These are phyloP conservation scores for Macropis europaea DNA, from an alignment of 2,888 invertebrate genomes.

Conservation along the genomic window DNA sequence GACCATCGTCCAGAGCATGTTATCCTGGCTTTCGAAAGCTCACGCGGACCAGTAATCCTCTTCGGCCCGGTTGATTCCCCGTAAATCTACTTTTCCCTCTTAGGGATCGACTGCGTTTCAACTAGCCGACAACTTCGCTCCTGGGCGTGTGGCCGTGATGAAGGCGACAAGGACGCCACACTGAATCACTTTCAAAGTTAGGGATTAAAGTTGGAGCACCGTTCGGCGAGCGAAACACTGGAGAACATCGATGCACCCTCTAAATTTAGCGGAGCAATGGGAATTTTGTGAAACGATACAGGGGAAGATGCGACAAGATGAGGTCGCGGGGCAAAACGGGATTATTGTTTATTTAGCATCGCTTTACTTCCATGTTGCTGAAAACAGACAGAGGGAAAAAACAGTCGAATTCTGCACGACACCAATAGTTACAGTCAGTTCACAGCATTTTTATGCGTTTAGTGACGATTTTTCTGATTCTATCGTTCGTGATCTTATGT, in stretches of 20 bases:
- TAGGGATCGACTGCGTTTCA: background rate
- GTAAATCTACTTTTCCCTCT: conserved; percentile 54
- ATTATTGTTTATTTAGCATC: too few relatives aligned
- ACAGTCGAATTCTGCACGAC: too few relatives aligned
- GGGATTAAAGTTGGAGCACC: conserved; percentile 4
- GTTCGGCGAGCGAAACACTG: background rate
- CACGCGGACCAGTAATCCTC: conserved; percentile 42
- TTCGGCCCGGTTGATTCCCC: conserved; percentile 49
- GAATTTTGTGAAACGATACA: background rate
- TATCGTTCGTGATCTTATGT: too few relatives aligned
- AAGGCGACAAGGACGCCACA: conserved; percentile 41
- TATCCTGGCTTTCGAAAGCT: background rate
- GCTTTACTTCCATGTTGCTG: too few relatives aligned
- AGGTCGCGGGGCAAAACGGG: too few relatives aligned
- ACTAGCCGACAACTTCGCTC: conserved; percentile 43
- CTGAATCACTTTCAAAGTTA: conserved; percentile 35
- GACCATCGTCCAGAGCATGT: conserved; percentile 18
- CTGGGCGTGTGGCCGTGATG: conserved; percentile 24
- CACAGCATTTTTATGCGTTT: too few relatives aligned
- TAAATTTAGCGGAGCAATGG: conserved; percentile 9
- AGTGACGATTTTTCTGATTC: too few relatives aligned
- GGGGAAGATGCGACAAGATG: too few relatives aligned
- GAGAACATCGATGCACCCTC: background rate
- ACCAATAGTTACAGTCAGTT: too few relatives aligned
- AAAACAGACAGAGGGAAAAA: too few relatives aligned